These are phyloP conservation scores for Monochamus alternatus DNA, from an alignment of 2,888 invertebrate species.

Conservation along the genomic window DNA sequence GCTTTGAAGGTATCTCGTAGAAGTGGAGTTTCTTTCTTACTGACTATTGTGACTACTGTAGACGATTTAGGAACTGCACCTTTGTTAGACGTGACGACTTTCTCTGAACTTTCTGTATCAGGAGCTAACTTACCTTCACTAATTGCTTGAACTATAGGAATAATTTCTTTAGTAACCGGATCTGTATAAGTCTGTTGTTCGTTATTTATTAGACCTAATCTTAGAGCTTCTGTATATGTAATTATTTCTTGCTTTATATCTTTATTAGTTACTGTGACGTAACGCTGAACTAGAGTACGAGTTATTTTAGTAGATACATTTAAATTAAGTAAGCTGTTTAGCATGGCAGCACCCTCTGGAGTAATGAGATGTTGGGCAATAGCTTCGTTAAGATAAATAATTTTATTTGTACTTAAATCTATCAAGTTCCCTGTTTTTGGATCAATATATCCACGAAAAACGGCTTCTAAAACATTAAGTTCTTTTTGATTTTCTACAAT, in stretches of 20 bases:
- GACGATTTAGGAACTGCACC: slow-evolving; percentile 59
- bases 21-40: slow-evolving; percentile 54
- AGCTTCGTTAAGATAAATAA: slow-evolving; percentile 88
- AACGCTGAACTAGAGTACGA: slow-evolving; percentile 87
- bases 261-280: slow-evolving; percentile 82
- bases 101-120: slow-evolving; percentile 69
- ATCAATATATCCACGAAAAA: slow-evolving; percentile 89
- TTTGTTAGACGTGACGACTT: slow-evolving; percentile 53
- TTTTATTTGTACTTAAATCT: slow-evolving; percentile 81
- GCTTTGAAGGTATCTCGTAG: slow-evolving; percentile 10
- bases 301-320: slow-evolving; percentile 91
- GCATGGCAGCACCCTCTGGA: slow-evolving; percentile 88
- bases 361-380: slow-evolving; percentile 89
- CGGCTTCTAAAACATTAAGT: slow-evolving; percentile 89
- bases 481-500: slow-evolving; percentile 84
- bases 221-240: slow-evolving; percentile 85
- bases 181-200: slow-evolving; percentile 83
- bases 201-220: slow-evolving; percentile 86
- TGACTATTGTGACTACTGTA: slow-evolving; percentile 55
- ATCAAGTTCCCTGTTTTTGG: slow-evolving; percentile 90
- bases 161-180: slow-evolving; percentile 81
- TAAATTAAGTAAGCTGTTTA: slow-evolving; percentile 89
- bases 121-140: slow-evolving; percentile 82
- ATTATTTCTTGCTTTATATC: slow-evolving; percentile 78
- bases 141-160: slow-evolving; percentile 85